A percentile compares a stretch with the other conserved stretches of the same genome.
These are phyloP conservation scores for Falco naumanni DNA, from an alignment of 2,797 vertebrate genomes.

Conservation along the genomic window DNA sequence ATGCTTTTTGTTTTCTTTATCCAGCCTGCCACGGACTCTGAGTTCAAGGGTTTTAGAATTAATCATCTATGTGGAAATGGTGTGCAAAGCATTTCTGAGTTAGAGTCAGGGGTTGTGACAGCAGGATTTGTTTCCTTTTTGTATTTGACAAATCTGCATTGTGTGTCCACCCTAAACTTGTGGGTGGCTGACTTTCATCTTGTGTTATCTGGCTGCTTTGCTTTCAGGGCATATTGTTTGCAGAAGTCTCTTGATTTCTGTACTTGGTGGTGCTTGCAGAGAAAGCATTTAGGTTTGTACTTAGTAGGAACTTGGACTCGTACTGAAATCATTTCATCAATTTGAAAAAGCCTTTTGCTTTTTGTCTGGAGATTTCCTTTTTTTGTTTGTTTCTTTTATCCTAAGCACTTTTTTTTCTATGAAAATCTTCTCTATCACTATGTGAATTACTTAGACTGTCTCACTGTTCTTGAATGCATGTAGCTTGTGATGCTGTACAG, in stretches of 20 bases:
- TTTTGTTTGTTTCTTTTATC: slow-evolving; percentile 58
- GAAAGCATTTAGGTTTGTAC: slow-evolving; percentile 66
- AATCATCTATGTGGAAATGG: slow-evolving; percentile 51
- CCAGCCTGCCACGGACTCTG: slow-evolving; percentile 8
- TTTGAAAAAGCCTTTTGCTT: slow-evolving; percentile 57
- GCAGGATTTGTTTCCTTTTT: slow-evolving; percentile 66
- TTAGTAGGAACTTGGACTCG: slow-evolving; percentile 56
- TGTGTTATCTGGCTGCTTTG: slow-evolving; percentile 50
- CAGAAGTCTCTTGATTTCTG: slow-evolving; percentile 67
- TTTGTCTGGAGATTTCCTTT: slow-evolving; percentile 48
- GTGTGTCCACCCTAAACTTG: slow-evolving; percentile 60
- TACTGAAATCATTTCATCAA: slow-evolving; percentile 54
- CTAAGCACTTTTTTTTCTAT: slow-evolving; percentile 19
- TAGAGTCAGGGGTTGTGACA: slow-evolving; percentile 61
- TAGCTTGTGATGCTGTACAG: not conserved
- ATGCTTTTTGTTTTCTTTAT: slow-evolving; percentile 54
- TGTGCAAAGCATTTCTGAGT: slow-evolving; percentile 57
- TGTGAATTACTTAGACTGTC: slow-evolving; percentile 45
- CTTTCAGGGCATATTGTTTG: slow-evolving; percentile 63
- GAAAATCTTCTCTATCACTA: slow-evolving; percentile 29
- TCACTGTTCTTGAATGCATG: slow-evolving; percentile 14
- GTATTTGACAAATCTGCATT: slow-evolving; percentile 58
- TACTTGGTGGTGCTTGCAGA: slow-evolving; percentile 54
- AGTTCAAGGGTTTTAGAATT: slow-evolving; percentile 57
- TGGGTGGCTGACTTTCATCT: slow-evolving; percentile 63